Percentiles rank a stretch among this genome's conserved stretches.
Conservation (phyloP, 2,113 vertebrate species). For the Nerophis lumbriciformis region DNA sequence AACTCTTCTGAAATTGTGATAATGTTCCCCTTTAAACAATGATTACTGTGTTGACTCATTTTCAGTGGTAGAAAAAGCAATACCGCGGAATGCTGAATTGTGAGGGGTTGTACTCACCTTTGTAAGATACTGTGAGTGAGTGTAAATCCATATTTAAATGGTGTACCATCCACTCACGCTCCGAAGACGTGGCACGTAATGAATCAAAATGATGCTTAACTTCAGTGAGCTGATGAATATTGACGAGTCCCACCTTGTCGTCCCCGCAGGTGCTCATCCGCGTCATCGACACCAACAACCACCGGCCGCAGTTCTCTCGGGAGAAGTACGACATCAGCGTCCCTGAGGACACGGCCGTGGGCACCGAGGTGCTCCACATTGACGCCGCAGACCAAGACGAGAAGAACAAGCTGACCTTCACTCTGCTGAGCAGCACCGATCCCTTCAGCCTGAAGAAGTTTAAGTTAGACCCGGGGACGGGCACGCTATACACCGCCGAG, state of each 20-base stretch:
- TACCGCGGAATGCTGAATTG: too few species aligned
- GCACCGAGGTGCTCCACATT: slow-evolving; percentile 86
- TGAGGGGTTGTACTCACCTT: too few species aligned
- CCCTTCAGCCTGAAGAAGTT: slow-evolving; percentile 90
- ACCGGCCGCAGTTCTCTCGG: slow-evolving; percentile 87
- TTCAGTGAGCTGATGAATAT: too few species aligned
- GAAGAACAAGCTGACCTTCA: slow-evolving; percentile 95
- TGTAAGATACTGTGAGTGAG: too few species aligned
- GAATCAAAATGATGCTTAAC: too few species aligned
- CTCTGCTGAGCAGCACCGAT: slow-evolving; percentile 89
- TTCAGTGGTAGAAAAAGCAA: too few species aligned
- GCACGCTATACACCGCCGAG: slow-evolving; percentile 81
- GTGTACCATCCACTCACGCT: too few species aligned
- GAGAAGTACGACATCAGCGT: slow-evolving; percentile 83
- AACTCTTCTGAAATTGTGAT: too few species aligned
- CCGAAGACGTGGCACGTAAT: too few species aligned
- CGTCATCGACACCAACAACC: slow-evolving; percentile 97
- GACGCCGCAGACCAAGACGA: slow-evolving; percentile 87
- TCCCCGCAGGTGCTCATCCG: slow-evolving; percentile 84
- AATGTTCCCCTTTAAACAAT: too few species aligned
- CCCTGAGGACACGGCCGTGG: slow-evolving; percentile 80
- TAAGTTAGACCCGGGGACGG: slow-evolving; percentile 86
- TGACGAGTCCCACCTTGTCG: neutral
- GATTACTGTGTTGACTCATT: too few species aligned
- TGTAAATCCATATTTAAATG: too few species aligned